Percentiles rank a stretch among this genome's conserved stretches.
Evolutionary conservation across 2,797 vertebrate genomes (phyloP).

Genomic region (Eleutherodactylus coqui): DNA sequence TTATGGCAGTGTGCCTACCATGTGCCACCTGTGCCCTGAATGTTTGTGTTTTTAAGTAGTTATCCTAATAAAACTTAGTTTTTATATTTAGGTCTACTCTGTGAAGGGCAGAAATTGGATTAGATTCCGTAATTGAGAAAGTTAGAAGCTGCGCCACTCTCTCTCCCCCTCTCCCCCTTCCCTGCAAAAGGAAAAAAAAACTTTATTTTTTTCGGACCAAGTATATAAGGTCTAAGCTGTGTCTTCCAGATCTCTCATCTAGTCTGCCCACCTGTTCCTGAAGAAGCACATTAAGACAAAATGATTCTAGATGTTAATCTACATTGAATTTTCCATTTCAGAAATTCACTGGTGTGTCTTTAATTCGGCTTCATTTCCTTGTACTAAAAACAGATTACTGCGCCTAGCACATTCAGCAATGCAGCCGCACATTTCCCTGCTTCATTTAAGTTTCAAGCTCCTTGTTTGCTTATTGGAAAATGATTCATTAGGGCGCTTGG

Average conservation of each 20-base stretch:
- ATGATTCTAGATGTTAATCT: background rate
- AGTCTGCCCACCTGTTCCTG: background rate
- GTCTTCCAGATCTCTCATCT: background rate
- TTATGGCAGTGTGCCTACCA: too few relatives aligned
- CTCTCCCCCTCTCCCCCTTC: too few relatives aligned
- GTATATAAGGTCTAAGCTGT: background rate
- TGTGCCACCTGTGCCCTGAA: too few relatives aligned
- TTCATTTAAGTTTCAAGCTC: conserved; percentile 45
- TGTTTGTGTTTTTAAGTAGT: too few relatives aligned
- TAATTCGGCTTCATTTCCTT: conserved; percentile 35
- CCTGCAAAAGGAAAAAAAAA: too few relatives aligned
- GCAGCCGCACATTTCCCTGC: background rate
- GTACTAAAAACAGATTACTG: conserved; percentile 15
- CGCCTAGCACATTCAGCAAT: background rate
- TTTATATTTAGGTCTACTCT: too few relatives aligned
- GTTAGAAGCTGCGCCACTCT: too few relatives aligned
- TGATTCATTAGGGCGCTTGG: conserved; percentile 50
- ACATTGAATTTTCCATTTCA: conserved; percentile 46
- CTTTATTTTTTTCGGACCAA: too few relatives aligned
- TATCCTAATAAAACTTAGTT: too few relatives aligned
- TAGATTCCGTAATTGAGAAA: too few relatives aligned
- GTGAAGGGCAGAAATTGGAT: too few relatives aligned
- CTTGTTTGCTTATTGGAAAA: conserved; percentile 48
- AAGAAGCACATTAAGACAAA: background rate
- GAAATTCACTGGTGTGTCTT: conserved; percentile 21